Base-by-base conservation (phyloP, 2,888 invertebrate genomes). In the Julus scanicus region DNA sequence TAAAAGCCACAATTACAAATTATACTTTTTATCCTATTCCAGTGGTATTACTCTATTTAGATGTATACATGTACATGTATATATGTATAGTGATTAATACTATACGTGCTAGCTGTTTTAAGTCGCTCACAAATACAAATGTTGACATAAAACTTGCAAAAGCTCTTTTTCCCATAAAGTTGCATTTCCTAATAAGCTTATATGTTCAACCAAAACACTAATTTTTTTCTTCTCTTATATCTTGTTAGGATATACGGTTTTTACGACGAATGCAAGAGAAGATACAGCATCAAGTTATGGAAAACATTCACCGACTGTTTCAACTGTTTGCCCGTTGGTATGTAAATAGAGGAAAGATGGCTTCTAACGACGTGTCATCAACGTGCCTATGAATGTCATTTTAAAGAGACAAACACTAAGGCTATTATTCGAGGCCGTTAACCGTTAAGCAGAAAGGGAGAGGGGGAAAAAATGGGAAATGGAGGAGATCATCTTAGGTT, bases 241-340 rank as follows among this genome's bases (percentile, higher is more conserved):
- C 48, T 87, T 87, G 87, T 83, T 86, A 93, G 93, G 91, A 93
- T 93, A 86, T 94, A 94, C 91, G 94, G 94, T 29, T 94, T 94
- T 91, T 94, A 93, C 90, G 93, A 93, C 90, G 94, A 94, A 91
- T 94, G 92, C 90, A 93, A 93, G 90, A 90, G 93, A 90, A 91
- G 93, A 89, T 93, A 93, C 91, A 93, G 93, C 89, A 92, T 93
- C 40, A 93, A 93, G 90, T 90, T 94, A 84, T 94, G 93, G 93
- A 93, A 93, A 90, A 93, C 93, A 6, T 94, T 94, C 90, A 93
- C 93, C 86, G 93, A 93, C 90, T 92, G 92, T 89, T 94, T 94
- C 91, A 93, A 94, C 91, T 93, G 93, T 90, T 91, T 94, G 90
- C 94, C 94, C 57, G 91, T 94, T 63, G 92, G 91, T 91, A 89